Evolutionary conservation across 2,797 vertebrate genomes (phyloP), one percentile per base, ranked within the genome.

Genomic region (Pseudotriccus pelzelni): DNA sequence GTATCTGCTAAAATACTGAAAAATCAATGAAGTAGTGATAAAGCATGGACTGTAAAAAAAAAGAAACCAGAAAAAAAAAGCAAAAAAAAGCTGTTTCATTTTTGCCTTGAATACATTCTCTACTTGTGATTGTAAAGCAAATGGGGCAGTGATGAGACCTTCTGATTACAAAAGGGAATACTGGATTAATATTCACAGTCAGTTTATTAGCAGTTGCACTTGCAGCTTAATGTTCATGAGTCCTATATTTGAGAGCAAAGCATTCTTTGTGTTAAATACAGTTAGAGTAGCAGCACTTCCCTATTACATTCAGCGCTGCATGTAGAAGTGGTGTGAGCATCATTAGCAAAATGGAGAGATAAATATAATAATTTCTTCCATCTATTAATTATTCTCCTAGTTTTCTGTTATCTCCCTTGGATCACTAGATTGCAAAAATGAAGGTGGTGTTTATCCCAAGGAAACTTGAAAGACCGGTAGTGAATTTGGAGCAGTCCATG

Each of bases 11-110:
- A 95, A 95, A 86, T 67, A 81, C 46, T 81, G 83, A 87, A 90
- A 94, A 95, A 94, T 96, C 87, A 89, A 75, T 93, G 56, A 68
- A 77, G 43, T 23, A 80, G 25, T 62, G 56, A 63, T 77, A 93
- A 95, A 91, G 14, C 6, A 1, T 25, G 55, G 49, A 76, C 47
- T 46, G 68, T 25, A 39, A 58, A 75, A 70, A 53, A 75, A 69
- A 56, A 34, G 4, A 24, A 58, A 47, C 59, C 63, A 60, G 53
- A 68, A 56, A 80, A 70, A 53, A 49, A 50, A 24, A 15, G 7
- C 7, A 52, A 19, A 78, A 74, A 79, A 76, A 52, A 34, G 7
- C 12, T 24, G 34, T 63, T 94, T 87, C 20, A 25, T 50, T 93
- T 77, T 76, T 87, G 21, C 43, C 80, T 88, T 74, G 55, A 91